Evolutionary conservation across 1,140 invertebrate species (phyloP), one percentile per base, ranked within the genome.

Genomic region (Papilio machaon): DNA sequence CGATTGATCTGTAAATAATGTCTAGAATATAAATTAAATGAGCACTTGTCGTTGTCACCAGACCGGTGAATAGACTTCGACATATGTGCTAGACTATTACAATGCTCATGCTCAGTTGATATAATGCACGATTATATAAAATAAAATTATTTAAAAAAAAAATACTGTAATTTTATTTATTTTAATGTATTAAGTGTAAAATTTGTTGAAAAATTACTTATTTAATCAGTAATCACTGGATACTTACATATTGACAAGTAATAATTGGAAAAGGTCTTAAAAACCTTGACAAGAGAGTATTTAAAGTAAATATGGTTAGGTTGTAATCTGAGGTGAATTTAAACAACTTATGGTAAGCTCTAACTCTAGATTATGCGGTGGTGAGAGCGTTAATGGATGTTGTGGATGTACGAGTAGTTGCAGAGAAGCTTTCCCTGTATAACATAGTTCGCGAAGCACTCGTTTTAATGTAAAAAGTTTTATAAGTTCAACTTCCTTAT

Each of bases 1-100:
- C 38, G 96, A 96, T 77, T 96, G 96, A 87, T 96, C 96, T 97
- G 83, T 30, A 73, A 85, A 70, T 70, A 70, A 70, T 35, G 30
- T 23, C 19, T 64, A 64, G 19, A 13, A 64, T 30, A 64, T 64
- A 64, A 64, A 23, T 64, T 19, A 58, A 58, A 58, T 19, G 54
- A 58, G 54, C 52, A 54, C 52, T 54, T 3, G 17, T n/a, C 15
- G 6, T 0, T 54, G 5, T 54, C 15, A n/a, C 15, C 52, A n/a
- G 5, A 54, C 15, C 15, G 5, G 17, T 17, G 7, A 49, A 49
- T 13, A 49, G 11, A 49, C 49, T 17, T 52, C 49, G 49, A 5
- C 2, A 30, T 52, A 17, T 17, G 49, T 17, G 49, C 15, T 52
- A 13, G 15, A 15, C 23, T 30, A 2, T 30, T 30, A 30, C 23